These are phyloP conservation scores for Pempheris klunzingeri DNA, from an alignment of 2,797 vertebrate genomes.

Conservation along the genomic window DNA sequence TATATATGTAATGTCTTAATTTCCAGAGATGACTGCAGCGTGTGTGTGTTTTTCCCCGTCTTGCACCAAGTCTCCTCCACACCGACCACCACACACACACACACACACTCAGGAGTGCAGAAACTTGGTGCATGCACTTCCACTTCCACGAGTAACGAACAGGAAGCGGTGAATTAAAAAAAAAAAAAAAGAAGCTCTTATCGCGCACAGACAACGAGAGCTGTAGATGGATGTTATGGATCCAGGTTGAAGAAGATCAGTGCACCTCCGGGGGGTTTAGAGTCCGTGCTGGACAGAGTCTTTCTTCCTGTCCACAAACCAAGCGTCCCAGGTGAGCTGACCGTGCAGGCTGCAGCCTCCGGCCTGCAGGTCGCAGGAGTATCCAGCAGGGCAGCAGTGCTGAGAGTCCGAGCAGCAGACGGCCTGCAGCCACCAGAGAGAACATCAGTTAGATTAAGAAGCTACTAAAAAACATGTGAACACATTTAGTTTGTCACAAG, in stretches of 20 bases:
- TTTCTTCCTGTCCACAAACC: conserved; percentile 32
- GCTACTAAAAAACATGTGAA: too few species aligned
- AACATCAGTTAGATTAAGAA: neutral
- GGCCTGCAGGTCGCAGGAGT: conserved; percentile 54
- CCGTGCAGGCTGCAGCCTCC: conserved; percentile 51
- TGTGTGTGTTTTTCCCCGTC: neutral
- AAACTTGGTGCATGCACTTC: neutral
- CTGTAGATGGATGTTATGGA: neutral
- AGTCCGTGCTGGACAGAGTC: conserved; percentile 43
- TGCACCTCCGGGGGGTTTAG: conserved; percentile 26
- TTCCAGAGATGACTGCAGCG: neutral
- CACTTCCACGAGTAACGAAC: neutral
- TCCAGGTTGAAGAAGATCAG: neutral
- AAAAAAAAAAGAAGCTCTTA: neutral
- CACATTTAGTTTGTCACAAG: too few species aligned
- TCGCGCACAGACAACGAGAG: conserved; percentile 10
- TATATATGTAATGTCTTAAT: neutral
- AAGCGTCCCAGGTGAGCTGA: conserved; percentile 50
- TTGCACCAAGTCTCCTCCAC: conserved; percentile 1
- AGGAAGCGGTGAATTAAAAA: neutral
- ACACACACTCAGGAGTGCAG: neutral
- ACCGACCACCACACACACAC: neutral
- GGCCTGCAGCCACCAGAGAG: conserved; percentile 53
- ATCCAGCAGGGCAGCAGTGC: conserved; percentile 74
- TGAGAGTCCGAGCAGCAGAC: conserved; percentile 67